These are phyloP conservation scores for Harpalus rufipes DNA, from an alignment of 2,888 invertebrate genomes.

Conservation along the genomic window DNA sequence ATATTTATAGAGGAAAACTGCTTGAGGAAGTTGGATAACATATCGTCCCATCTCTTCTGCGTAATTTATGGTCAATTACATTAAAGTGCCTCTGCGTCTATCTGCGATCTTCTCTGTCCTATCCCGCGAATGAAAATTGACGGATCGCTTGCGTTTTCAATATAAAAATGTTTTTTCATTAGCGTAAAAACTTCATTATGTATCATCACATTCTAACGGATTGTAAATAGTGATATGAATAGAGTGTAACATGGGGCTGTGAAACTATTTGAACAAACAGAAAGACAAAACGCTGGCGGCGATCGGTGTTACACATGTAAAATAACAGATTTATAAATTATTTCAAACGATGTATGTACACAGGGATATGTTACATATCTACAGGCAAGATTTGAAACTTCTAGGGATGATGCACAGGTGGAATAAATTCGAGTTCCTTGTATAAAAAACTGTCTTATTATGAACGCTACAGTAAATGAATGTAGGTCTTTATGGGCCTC, in stretches of 20 bases:
- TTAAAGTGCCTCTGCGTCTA: slow-evolving; percentile 6
- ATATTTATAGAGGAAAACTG: background rate
- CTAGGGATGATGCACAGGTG: background rate
- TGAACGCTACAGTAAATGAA: too few species aligned
- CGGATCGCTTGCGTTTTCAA: background rate
- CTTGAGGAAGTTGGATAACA: slow-evolving; percentile 7
- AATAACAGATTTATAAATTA: slow-evolving; percentile 50
- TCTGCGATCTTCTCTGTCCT: background rate
- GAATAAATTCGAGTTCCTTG: too few species aligned
- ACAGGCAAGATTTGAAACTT: background rate
- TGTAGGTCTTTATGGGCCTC: too few species aligned
- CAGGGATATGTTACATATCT: background rate
- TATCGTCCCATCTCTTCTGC: slow-evolving; percentile 5
- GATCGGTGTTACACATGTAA: slow-evolving; percentile 26
- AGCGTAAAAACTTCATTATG: slow-evolving; percentile 6
- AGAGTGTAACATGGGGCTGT: slow-evolving; percentile 15
- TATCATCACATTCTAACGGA: background rate
- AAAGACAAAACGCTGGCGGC: slow-evolving; percentile 42
- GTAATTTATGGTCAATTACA: slow-evolving; percentile 13
- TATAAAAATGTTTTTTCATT: slow-evolving; percentile 7
- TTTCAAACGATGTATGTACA: slow-evolving; percentile 9
- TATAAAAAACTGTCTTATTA: too few species aligned
- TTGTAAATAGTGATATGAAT: background rate
- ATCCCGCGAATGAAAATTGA: background rate
- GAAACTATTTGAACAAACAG: slow-evolving; percentile 48